These are phyloP conservation scores for Acridotheres tristis DNA, from an alignment of 2,797 vertebrate species.

Conservation along the genomic window DNA sequence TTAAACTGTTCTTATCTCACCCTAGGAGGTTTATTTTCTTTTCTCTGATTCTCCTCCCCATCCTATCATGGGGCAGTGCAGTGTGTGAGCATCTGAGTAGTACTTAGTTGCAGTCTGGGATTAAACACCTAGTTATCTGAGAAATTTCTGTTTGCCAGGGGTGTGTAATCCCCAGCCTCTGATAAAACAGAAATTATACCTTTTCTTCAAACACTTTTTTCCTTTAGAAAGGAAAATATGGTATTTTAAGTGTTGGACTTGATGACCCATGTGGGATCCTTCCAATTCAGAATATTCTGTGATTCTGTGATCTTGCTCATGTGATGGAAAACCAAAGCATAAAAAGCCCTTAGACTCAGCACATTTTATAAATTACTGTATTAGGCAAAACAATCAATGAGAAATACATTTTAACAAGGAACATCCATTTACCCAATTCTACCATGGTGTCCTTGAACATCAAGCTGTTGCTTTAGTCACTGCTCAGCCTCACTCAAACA, in stretches of 20 bases:
- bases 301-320: not conserved
- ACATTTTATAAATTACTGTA: not conserved
- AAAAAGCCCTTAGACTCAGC: not conserved
- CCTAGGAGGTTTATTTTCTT: not conserved
- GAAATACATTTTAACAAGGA: not conserved
- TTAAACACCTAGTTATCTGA: not conserved
- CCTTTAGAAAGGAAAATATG: not conserved
- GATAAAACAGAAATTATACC: not conserved
- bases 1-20: not conserved
- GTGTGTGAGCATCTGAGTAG: not conserved
- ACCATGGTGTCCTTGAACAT: not conserved
- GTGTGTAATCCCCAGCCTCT: not conserved
- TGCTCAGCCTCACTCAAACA: not conserved
- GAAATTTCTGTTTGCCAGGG: not conserved
- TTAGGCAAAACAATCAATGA: not conserved
- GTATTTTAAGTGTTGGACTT: not conserved
- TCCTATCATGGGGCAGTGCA: rapidly evolving
- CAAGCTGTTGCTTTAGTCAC: not conserved
- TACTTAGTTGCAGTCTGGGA: not conserved
- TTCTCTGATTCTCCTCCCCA: not conserved
- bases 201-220: not conserved
- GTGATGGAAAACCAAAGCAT: not conserved
- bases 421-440: not conserved
- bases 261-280: not conserved
- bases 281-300: not conserved